Percentiles rank a stretch among this genome's conserved stretches.
phyloP scores from a whole-genome alignment of 2,888 invertebrate species.

The Bellardia pandia region DNA sequence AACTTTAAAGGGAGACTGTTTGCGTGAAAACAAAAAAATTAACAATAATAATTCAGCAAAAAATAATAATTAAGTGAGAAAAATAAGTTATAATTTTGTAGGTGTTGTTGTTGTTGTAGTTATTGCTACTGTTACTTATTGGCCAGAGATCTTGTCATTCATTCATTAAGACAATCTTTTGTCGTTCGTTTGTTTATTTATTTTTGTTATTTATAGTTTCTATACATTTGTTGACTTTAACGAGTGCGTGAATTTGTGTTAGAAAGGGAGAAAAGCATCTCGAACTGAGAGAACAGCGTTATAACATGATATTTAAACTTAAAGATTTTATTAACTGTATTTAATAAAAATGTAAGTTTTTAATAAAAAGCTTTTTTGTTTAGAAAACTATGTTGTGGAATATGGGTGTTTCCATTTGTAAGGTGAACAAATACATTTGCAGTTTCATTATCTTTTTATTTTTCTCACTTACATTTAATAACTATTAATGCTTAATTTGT shows the following conservation, averaged over 20 bases:
- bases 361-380: too few species aligned
- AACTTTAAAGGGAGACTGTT: conserved; percentile 63
- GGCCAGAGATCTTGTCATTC: conserved; percentile 27
- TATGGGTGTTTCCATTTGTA: too few species aligned
- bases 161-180: conserved; percentile 21
- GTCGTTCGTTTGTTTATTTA: conserved; percentile 19
- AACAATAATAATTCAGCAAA: conserved; percentile 5
- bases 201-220: conserved; percentile 55
- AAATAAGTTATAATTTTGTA: not conserved
- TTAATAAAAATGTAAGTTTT: too few species aligned
- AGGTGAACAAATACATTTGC: too few species aligned
- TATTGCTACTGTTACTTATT: conserved; percentile 30
- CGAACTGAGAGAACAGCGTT: conserved; percentile 1
- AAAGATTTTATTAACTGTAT: not conserved
- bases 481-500: too few species aligned
- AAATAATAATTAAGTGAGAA: not conserved
- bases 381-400: too few species aligned
- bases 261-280: not conserved
- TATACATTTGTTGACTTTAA: conserved; percentile 47
- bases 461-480: too few species aligned
- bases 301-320: not conserved
- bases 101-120: too few species aligned
- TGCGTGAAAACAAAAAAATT: conserved; percentile 25
- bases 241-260: not conserved
- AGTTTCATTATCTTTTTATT: too few species aligned